These are phyloP conservation scores for Aphidoletes aphidimyza DNA, from an alignment of 2,888 invertebrate species.

Conservation along the genomic window DNA sequence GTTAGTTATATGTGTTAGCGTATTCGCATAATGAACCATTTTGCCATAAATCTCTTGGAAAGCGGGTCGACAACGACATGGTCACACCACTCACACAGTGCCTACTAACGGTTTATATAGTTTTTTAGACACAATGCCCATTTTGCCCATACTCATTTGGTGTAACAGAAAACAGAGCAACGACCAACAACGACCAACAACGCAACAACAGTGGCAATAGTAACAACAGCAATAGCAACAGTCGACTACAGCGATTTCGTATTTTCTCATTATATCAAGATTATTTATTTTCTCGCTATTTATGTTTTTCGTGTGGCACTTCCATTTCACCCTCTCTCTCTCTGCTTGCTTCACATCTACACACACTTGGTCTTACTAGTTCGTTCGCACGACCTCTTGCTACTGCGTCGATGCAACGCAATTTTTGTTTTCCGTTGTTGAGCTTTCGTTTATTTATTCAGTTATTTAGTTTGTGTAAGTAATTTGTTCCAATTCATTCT, in stretches of 20 bases:
- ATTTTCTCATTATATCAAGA: constrained; percentile 45
- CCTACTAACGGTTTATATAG: too few species aligned
- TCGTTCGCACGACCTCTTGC: neutral
- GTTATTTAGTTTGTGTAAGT: constrained; percentile 44
- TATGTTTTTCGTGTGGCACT: neutral
- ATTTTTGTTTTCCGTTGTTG: neutral
- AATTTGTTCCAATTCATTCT: constrained; percentile 46
- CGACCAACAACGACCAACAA: neutral
- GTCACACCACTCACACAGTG: too few species aligned
- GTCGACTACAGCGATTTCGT: constrained; percentile 25
- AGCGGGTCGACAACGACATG: constrained; percentile 49
- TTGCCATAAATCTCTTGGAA: constrained; percentile 1
- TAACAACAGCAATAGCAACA: neutral
- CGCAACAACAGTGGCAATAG: neutral
- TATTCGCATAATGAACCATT: constrained; percentile 40
- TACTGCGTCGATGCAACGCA: neutral
- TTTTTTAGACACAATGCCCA: neutral
- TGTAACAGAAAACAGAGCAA: neutral
- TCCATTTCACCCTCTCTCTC: neutral
- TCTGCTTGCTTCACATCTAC: neutral
- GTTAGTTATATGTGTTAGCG: constrained; percentile 39
- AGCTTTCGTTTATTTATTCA: constrained; percentile 27
- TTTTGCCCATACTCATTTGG: neutral
- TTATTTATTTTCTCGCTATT: constrained; percentile 20
- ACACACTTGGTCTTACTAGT: neutral